Evolutionary conservation across 2,888 invertebrate genomes (phyloP).

Genomic region (Drosophila greeni): DNA sequence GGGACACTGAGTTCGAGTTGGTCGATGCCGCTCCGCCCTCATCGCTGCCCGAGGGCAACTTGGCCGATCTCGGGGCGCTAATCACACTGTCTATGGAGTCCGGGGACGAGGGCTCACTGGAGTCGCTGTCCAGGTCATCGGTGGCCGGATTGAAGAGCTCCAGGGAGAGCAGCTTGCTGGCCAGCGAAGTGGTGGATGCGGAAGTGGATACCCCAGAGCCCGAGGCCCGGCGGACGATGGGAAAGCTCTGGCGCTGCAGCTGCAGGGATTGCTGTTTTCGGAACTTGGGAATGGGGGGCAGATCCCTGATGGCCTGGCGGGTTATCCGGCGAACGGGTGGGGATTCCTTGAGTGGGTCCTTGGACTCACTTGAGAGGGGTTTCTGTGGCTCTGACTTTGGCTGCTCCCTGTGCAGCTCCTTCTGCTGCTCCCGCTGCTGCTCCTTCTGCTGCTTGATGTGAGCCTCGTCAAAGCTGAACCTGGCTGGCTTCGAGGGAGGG

Average conservation of each 20-base stretch:
- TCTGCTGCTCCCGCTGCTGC: conserved; percentile 44
- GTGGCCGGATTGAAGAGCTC: conserved; percentile 94
- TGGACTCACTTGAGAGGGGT: neutral
- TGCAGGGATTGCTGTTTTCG: conserved; percentile 78
- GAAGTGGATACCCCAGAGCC: conserved; percentile 55
- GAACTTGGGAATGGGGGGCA: conserved; percentile 83
- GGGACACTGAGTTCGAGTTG: conserved; percentile 37
- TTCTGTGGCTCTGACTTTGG: conserved; percentile 45
- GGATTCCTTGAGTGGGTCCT: conserved; percentile 46
- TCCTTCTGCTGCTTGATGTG: conserved; percentile 46
- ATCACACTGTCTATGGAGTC: conserved; percentile 93
- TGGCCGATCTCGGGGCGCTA: conserved; percentile 81
- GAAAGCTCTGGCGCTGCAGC: conserved; percentile 80
- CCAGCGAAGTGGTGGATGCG: conserved; percentile 28
- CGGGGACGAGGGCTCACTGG: conserved; percentile 89
- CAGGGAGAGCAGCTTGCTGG: conserved; percentile 85
- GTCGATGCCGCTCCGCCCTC: conserved; percentile 21
- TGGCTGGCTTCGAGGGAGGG: conserved; percentile 62
- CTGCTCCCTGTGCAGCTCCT: conserved; percentile 11
- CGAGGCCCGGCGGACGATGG: conserved; percentile 85
- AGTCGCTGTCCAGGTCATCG: conserved; percentile 93
- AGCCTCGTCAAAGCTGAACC: conserved; percentile 54
- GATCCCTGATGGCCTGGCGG: conserved; percentile 82
- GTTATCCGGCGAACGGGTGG: conserved; percentile 79
- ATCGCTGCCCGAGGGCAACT: conserved; percentile 39